A percentile compares a stretch with the other conserved stretches of the same genome.
These are phyloP conservation scores for Melanchra persicariae DNA, from an alignment of 2,888 invertebrate species.

Conservation along the genomic window DNA sequence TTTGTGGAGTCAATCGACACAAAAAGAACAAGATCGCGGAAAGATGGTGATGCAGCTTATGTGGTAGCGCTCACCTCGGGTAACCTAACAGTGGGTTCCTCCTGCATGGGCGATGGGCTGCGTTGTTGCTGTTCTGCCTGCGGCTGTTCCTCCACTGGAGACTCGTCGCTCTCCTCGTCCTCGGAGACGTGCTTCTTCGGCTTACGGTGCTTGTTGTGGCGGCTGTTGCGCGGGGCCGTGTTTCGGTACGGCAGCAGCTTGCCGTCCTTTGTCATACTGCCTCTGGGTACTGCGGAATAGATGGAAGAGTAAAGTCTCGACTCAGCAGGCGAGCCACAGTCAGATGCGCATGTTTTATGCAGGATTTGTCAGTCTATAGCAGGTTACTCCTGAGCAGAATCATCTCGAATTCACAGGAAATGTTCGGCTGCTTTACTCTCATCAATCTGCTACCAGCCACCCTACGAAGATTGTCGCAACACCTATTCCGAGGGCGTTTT, in stretches of 20 bases:
- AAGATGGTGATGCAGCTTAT: background rate
- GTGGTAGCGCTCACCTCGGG: slow-evolving; percentile 88
- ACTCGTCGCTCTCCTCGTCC: slow-evolving; percentile 82
- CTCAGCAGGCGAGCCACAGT: too few relatives aligned
- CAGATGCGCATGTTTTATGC: too few relatives aligned
- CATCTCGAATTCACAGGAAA: too few relatives aligned
- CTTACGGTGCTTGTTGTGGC: slow-evolving; percentile 67
- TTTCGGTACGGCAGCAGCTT: slow-evolving; percentile 67
- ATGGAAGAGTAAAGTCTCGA: background rate
- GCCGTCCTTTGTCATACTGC: slow-evolving; percentile 70
- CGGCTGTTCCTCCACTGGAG: slow-evolving; percentile 71
- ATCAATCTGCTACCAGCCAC: too few relatives aligned
- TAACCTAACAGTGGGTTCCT: slow-evolving; percentile 91
- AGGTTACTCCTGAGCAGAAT: too few relatives aligned
- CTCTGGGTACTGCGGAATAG: slow-evolving; percentile 59
- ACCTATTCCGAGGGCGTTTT: too few relatives aligned
- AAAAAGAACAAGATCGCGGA: too few relatives aligned
- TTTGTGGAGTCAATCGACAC: too few relatives aligned
- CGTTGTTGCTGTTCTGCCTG: slow-evolving; percentile 71
- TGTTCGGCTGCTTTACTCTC: too few relatives aligned
- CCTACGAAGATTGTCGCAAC: too few relatives aligned
- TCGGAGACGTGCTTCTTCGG: slow-evolving; percentile 77
- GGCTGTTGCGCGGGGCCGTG: slow-evolving; percentile 65
- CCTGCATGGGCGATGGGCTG: slow-evolving; percentile 89
- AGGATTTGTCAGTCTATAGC: too few relatives aligned